phyloP scores from a whole-genome alignment of 2,113 vertebrate species.

The Illadopsis cleaveri region DNA sequence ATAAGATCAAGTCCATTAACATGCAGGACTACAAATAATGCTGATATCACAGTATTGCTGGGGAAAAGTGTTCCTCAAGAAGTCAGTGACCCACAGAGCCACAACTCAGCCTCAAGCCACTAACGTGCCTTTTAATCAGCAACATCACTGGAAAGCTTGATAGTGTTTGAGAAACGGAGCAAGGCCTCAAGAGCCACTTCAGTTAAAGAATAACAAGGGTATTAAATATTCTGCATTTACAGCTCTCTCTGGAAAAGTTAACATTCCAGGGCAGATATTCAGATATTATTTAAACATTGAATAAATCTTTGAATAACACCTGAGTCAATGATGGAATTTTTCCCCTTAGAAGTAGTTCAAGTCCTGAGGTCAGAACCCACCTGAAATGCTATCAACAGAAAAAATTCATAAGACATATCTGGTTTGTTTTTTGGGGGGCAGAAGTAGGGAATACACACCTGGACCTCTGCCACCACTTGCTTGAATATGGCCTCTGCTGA shows the following conservation, averaged over 20 bases:
- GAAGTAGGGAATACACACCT: conserved; percentile 71
- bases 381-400: background rate
- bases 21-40: background rate
- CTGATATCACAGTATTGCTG: background rate
- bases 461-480: conserved; percentile 79
- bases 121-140: background rate
- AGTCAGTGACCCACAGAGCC: background rate
- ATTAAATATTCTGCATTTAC: background rate
- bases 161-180: background rate
- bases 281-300: background rate
- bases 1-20: background rate
- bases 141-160: background rate
- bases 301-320: background rate
- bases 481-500: conserved; percentile 78
- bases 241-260: background rate
- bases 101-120: background rate
- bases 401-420: background rate
- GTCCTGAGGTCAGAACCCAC: background rate
- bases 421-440: background rate
- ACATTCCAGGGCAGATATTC: background rate
- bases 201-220: background rate
- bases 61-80: background rate
- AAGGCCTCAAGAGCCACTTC: background rate
- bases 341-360: background rate
- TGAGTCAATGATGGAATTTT: background rate